Evolutionary conservation across 1,140 invertebrate species (phyloP).

Genomic region (Ostrea denselamellosa): DNA sequence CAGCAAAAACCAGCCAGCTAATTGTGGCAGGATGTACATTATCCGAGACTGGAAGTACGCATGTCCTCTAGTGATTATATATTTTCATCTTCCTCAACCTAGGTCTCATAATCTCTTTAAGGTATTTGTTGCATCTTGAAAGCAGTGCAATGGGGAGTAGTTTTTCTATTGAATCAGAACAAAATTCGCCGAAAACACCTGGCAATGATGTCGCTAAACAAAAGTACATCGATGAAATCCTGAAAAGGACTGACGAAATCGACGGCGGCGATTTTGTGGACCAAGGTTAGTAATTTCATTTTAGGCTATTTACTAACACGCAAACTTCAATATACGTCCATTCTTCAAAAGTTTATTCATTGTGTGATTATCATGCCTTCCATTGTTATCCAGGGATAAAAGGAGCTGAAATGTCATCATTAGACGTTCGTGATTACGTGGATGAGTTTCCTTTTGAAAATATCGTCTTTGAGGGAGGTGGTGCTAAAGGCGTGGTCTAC

Average conservation of each 20-base stretch:
- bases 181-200: neutral
- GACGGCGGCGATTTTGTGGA: neutral
- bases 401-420: neutral
- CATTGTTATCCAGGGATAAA: neutral
- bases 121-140: neutral
- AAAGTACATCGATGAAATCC: neutral
- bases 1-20: no score
- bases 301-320: neutral
- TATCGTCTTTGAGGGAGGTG: constrained; percentile 60
- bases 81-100: no score
- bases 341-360: no score
- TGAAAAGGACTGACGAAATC: neutral
- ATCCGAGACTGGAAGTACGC: no score
- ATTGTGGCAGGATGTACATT: no score
- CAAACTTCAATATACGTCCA: neutral
- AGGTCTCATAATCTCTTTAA: no score
- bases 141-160: neutral
- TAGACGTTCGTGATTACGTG: neutral
- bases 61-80: no score
- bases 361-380: no score
- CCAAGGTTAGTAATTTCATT: neutral
- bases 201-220: neutral
- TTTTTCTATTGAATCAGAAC: neutral
- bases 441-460: constrained; percentile 54
- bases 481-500: constrained; percentile 51